A percentile compares a stretch with the other conserved stretches of the same genome.
These are phyloP conservation scores for Orgyia antiqua DNA, from an alignment of 2,888 invertebrate species.

Conservation along the genomic window DNA sequence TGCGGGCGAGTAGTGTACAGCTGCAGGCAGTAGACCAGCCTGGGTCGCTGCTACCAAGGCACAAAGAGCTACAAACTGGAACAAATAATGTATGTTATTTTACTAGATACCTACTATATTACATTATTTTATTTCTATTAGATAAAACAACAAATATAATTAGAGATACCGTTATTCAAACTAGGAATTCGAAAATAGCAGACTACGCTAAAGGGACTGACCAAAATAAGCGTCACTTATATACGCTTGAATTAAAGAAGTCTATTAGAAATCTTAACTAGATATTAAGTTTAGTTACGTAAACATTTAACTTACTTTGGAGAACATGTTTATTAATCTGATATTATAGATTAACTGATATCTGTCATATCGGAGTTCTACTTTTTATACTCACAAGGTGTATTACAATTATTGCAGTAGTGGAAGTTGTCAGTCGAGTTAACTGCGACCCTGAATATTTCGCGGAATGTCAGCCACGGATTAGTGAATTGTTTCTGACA, in stretches of 20 bases:
- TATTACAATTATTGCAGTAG: constrained; percentile 26
- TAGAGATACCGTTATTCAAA: no score
- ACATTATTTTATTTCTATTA: no score
- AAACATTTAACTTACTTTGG: constrained; percentile 31
- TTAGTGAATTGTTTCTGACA: no score
- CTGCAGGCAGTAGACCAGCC: constrained; percentile 34
- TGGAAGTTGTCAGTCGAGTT: constrained; percentile 21
- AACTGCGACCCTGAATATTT: not conserved
- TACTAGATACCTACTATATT: no score
- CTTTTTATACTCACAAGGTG: constrained; percentile 40
- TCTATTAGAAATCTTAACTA: no score
- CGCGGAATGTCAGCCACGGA: not conserved
- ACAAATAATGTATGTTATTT: not conserved
- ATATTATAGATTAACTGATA: constrained; percentile 37
- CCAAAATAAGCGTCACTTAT: no score
- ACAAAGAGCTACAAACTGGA: constrained; percentile 31
- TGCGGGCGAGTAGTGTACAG: constrained; percentile 54
- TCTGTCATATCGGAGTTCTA: constrained; percentile 20
- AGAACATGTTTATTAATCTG: constrained; percentile 40
- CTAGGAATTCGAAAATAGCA: no score
- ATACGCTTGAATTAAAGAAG: no score
- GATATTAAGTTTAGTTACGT: no score
- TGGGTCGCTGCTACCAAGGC: constrained; percentile 31
- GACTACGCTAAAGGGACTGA: no score
- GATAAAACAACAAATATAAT: no score